Evolutionary conservation across 2,888 invertebrate species (phyloP), one percentile per base, ranked within the genome.

Genomic region (Mamestra brassicae): DNA sequence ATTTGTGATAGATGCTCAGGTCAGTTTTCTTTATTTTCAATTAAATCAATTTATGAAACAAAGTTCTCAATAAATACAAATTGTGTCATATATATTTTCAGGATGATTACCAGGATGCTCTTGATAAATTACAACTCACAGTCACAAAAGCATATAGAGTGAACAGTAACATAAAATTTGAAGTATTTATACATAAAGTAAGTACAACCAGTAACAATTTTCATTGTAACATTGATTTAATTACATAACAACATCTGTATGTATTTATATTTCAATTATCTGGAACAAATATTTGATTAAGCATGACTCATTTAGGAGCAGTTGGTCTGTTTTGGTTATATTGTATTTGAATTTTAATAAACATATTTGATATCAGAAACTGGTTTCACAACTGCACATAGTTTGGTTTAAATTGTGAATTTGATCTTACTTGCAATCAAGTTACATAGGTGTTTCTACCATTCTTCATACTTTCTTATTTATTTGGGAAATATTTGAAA

Each of bases 1-100:
- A 54, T 99, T 99, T 97, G 99, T 99, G 47, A 99, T 99, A 90
- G 99, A 99, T 97, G 99, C 99, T 69, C 99, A 98, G 97, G 97
- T 97, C 95, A 73, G 57, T 73, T 8, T 66, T 63, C 36, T 74
- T 61, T 38, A 10, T 66, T 11, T 62, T 13, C 10, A 17, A 13
- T n/a, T 42, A 45, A 26, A 45, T n/a, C 10, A 45, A 47, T 55
- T 15, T 36, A 17, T 36, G 3, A 34, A 73, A 52, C 15, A 0
- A n/a, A 7, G 8, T 57, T 45, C 6, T 8, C 0, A 26, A 5
- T 45, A 10, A 10, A 65, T n/a, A 50, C 3, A 55, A 45, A 60
- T 26, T 26, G 26, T 26, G 26, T 62, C n/a, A 4, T 36, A 5
- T 36, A 47, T 4, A n/a, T 36, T 96, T 97, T 68, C 91, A 98